Conservation (phyloP, 2,888 invertebrate genomes). For the Zaprionus lineosus region DNA sequence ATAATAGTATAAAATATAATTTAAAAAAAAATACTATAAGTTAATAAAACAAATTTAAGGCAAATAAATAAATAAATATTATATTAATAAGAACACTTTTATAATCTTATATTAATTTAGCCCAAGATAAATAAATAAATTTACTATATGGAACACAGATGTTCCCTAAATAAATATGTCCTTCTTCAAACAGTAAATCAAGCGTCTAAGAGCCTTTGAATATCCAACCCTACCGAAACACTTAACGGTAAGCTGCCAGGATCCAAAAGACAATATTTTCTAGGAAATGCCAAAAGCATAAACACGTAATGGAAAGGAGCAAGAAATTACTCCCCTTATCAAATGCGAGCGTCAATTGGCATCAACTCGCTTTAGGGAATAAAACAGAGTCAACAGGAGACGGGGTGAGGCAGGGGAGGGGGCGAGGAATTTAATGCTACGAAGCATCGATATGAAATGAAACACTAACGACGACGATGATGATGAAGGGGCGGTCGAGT, state of each 20-base stretch:
- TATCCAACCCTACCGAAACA: conserved; percentile 28
- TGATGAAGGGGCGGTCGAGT: not conserved
- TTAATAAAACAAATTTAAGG: no score
- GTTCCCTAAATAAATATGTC: not conserved
- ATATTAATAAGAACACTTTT: no score
- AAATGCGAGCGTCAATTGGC: conserved; percentile 60
- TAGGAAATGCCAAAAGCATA: conserved; percentile 42
- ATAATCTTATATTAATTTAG: no score
- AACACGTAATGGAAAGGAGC: conserved; percentile 38
- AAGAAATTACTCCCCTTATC: conserved; percentile 59
- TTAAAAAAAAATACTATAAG: no score
- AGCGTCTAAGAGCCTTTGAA: not conserved
- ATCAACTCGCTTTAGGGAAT: conserved; percentile 28
- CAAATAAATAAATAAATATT: no score
- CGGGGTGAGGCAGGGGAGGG: conserved; percentile 2
- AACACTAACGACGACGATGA: conserved; percentile 52
- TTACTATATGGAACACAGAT: no score
- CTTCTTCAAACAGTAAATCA: not conserved
- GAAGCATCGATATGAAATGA: conserved; percentile 59
- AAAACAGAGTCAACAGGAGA: conserved; percentile 19
- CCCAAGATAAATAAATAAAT: no score
- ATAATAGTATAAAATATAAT: no score
- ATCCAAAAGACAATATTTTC: conserved; percentile 51
- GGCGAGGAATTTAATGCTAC: conserved; percentile 13
- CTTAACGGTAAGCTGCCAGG: conserved; percentile 22